A percentile compares a stretch with the other conserved stretches of the same genome.
Evolutionary conservation across 1,140 invertebrate species (phyloP).

Genomic region (Nasonia vitripennis): DNA sequence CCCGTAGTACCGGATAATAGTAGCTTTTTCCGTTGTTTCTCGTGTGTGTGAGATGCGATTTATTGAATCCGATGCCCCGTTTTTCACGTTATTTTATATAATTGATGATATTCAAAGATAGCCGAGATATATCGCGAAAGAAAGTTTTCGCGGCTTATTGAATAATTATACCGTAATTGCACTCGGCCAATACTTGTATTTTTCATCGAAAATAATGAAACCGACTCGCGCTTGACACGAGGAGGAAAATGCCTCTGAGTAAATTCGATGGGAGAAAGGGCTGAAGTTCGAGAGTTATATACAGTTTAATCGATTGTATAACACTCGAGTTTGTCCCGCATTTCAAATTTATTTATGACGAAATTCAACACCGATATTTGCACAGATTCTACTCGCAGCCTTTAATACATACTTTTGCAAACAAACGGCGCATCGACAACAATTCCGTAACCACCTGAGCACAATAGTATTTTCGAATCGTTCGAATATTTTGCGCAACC

Average conservation of each 20-base stretch:
- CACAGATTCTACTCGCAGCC: background rate
- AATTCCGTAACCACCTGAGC: background rate
- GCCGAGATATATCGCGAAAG: too few species aligned
- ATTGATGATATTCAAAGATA: too few species aligned
- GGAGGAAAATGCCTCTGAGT: background rate
- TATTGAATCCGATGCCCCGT: too few species aligned
- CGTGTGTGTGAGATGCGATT: background rate
- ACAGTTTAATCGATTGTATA: slow-evolving; percentile 14
- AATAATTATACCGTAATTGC: background rate
- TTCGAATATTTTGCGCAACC: background rate
- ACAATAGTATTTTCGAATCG: background rate
- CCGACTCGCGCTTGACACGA: background rate
- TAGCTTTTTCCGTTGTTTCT: background rate
- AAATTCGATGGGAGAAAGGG: slow-evolving; percentile 21
- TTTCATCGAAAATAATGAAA: background rate
- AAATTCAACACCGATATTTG: background rate
- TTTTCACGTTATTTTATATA: too few species aligned
- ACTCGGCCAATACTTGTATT: background rate
- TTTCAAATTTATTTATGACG: background rate
- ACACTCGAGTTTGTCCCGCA: background rate
- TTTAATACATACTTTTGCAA: background rate
- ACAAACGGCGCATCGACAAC: background rate
- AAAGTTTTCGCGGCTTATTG: background rate
- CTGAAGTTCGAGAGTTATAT: background rate
- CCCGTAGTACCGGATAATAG: background rate